Evolutionary conservation across 2,797 vertebrate species (phyloP).

Genomic region (Potorous gilbertii): DNA sequence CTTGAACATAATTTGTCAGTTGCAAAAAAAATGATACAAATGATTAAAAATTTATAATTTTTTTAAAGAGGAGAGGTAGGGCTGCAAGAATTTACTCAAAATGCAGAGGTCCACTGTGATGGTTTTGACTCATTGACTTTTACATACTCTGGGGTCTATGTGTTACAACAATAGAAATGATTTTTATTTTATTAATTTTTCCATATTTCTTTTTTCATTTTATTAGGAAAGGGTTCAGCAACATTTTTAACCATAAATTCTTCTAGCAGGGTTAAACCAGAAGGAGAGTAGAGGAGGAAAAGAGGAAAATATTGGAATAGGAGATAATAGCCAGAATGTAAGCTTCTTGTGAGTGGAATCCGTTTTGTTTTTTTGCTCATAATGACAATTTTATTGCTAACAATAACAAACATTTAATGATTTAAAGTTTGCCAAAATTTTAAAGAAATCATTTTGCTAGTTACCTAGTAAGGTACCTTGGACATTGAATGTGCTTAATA

Average conservation of each 20-base stretch:
- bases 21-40: neutral
- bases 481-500: neutral
- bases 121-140: neutral
- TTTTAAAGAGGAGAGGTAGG: neutral
- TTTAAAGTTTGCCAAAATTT: neutral
- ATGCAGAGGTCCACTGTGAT: neutral
- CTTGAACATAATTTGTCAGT: neutral
- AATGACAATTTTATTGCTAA: neutral
- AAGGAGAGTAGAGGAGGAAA: neutral
- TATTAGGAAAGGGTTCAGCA: neutral
- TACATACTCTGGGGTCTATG: neutral
- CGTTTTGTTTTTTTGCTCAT: neutral
- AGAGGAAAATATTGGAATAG: neutral
- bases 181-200: constrained; percentile 24
- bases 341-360: neutral
- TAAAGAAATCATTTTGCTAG: neutral
- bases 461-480: neutral
- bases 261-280: neutral
- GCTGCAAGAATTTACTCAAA: neutral
- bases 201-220: constrained; percentile 8
- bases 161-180: constrained; percentile 14
- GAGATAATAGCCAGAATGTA: neutral
- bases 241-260: neutral
- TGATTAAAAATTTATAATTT: neutral
- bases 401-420: neutral